Conservation (phyloP, 2,113 vertebrate genomes). For the Lepisosteus oculatus region DNA sequence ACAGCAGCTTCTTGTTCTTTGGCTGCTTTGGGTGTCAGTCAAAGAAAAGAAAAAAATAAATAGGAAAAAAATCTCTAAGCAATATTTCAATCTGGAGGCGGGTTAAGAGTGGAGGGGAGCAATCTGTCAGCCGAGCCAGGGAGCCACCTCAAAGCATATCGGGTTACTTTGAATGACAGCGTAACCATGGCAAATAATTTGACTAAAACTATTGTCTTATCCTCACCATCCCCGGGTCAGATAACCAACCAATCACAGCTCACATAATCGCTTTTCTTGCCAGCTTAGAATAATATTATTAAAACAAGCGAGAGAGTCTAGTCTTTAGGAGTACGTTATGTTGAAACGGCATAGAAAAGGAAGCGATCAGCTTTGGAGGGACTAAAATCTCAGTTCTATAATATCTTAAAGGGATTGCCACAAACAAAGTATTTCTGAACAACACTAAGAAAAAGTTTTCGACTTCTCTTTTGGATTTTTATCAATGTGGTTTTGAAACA, state of each 20-base stretch:
- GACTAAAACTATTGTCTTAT: constrained; percentile 98
- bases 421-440: constrained; percentile 48
- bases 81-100: constrained; percentile 74
- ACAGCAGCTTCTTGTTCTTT: constrained; percentile 50
- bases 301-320: constrained; percentile 71
- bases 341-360: constrained; percentile 65
- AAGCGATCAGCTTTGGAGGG: constrained; percentile 56
- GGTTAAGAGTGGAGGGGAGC: constrained; percentile 70
- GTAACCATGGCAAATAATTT: constrained; percentile 99
- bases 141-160: constrained; percentile 91
- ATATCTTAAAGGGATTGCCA: constrained; percentile 55
- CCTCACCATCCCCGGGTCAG: constrained; percentile 93
- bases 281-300: constrained; percentile 99
- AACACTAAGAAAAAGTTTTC: constrained; percentile 47
- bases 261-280: constrained; percentile 92
- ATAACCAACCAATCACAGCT: constrained; percentile 98
- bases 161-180: constrained; percentile 96
- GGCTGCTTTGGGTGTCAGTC: constrained; percentile 80
- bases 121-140: constrained; percentile 81
- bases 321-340: constrained; percentile 69
- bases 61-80: constrained; percentile 60
- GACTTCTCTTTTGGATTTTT: constrained; percentile 44
- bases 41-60: constrained; percentile 53
- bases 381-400: constrained; percentile 54
- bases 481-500: constrained; percentile 30